Conservation (phyloP, 2,797 vertebrate species). For the Crypturellus tataupa region DNA sequence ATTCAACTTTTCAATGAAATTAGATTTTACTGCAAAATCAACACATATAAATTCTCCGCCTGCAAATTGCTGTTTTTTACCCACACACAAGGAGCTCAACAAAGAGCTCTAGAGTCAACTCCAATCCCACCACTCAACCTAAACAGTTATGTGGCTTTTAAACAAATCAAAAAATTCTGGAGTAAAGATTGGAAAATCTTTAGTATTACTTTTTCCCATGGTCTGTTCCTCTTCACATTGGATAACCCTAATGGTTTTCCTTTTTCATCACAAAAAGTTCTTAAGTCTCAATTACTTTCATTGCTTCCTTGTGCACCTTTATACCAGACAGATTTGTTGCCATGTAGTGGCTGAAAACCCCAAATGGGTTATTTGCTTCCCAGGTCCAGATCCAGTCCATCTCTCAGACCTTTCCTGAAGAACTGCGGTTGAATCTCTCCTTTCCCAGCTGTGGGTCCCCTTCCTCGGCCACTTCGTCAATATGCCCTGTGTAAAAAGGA, state of each 20-base stretch:
- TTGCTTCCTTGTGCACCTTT: too few relatives aligned
- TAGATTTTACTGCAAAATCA: background rate
- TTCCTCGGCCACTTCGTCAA: fast-evolving
- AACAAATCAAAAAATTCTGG: background rate
- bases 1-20: background rate
- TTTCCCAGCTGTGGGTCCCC: too few relatives aligned
- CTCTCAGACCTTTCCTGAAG: too few relatives aligned
- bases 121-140: background rate
- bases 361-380: background rate
- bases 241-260: background rate
- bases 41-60: background rate
- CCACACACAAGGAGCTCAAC: background rate
- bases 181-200: background rate
- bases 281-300: too few relatives aligned
- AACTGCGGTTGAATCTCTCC: too few relatives aligned
- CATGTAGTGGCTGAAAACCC: background rate
- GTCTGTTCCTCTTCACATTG: background rate
- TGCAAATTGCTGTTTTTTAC: background rate
- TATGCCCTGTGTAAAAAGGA: background rate
- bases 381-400: too few relatives aligned
- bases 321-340: too few relatives aligned
- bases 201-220: background rate
- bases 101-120: background rate
- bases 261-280: too few relatives aligned
- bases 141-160: background rate